Percentiles rank a stretch among this genome's conserved stretches.
Evolutionary conservation across 2,113 vertebrate genomes (phyloP).

Genomic region (Fregetta grallaria): DNA sequence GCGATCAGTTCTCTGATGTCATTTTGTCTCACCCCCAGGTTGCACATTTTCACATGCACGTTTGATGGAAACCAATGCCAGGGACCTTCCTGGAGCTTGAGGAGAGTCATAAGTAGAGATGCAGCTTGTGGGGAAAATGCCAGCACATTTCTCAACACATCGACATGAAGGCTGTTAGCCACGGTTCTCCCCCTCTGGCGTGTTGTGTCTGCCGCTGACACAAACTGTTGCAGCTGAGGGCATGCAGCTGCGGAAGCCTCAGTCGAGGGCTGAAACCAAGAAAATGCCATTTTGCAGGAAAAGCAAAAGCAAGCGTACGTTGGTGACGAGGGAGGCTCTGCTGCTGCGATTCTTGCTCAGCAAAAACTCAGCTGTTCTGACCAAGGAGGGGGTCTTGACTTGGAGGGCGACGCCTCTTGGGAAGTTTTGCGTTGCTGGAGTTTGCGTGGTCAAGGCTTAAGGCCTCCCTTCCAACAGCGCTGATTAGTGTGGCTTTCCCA

Average conservation of each 20-base stretch:
- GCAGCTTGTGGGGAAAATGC: background rate
- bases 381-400: background rate
- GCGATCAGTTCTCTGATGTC: background rate
- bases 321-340: background rate
- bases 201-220: background rate
- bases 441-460: background rate
- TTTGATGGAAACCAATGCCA: background rate
- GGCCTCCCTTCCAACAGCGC: background rate
- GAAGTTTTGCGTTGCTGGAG: background rate
- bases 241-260: background rate
- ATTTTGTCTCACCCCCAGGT: background rate
- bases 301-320: rapidly evolving
- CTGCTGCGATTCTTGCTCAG: background rate
- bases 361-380: background rate
- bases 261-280: background rate
- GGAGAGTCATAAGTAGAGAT: background rate
- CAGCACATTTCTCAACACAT: background rate
- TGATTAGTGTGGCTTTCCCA: background rate
- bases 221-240: background rate
- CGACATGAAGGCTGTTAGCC: background rate
- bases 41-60: background rate
- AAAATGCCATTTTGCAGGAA: background rate
- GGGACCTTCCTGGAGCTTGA: background rate
- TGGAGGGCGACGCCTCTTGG: background rate
- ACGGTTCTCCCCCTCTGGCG: background rate